Evolutionary conservation across 2,113 vertebrate species (phyloP).

Genomic region (Etheostoma cragini): DNA sequence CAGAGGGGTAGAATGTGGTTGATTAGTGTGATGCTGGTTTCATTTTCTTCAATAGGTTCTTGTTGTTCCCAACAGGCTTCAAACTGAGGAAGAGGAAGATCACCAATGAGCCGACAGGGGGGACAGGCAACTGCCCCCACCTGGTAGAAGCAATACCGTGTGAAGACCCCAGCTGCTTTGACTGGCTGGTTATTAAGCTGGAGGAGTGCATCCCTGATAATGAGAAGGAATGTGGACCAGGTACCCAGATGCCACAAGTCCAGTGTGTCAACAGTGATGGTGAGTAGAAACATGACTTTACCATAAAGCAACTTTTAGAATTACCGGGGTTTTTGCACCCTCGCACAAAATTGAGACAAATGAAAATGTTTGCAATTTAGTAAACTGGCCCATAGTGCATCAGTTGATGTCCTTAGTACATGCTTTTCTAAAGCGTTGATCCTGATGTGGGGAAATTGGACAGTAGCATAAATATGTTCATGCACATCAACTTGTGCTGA

Average conservation of each 20-base stretch:
- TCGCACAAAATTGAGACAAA: not conserved
- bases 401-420: not conserved
- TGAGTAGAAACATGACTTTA: constrained; percentile 68
- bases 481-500: not conserved
- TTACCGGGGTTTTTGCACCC: not conserved
- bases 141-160: constrained; percentile 95
- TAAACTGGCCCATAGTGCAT: not conserved
- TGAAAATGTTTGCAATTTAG: too few relatives aligned
- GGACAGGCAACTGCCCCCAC: constrained; percentile 92
- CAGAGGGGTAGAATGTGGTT: not conserved
- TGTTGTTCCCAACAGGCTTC: constrained; percentile 86
- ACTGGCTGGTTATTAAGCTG: constrained; percentile 91
- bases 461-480: not conserved
- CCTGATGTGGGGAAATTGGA: not conserved
- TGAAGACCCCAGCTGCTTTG: constrained; percentile 95
- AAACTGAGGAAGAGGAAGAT: constrained; percentile 93
- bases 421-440: not conserved
- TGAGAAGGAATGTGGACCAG: constrained; percentile 90
- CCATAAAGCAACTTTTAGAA: not conserved
- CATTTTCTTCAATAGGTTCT: constrained; percentile 13
- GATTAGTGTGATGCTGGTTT: constrained; percentile 12
- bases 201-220: constrained; percentile 94
- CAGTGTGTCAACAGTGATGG: constrained; percentile 94
- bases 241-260: constrained; percentile 91
- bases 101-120: constrained; percentile 90